Conservation (phyloP, 2,113 vertebrate species). For the Corythaeola cristata region DNA sequence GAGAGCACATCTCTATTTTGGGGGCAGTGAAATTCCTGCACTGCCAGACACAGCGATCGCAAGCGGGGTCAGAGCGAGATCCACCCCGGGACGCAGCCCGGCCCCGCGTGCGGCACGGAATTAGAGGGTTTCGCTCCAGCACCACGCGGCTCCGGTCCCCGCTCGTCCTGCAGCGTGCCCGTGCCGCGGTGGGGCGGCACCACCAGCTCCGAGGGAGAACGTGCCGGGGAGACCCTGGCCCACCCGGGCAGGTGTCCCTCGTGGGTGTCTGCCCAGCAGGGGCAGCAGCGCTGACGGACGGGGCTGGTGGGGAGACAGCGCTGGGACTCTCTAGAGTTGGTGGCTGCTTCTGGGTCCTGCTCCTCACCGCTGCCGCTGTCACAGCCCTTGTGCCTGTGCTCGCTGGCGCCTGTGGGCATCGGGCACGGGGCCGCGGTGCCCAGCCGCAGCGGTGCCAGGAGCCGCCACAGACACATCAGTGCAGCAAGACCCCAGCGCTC, state of each 20-base stretch:
- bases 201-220: fast-evolving
- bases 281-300: not conserved
- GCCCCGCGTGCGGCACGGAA: not conserved
- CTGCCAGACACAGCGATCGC: not conserved
- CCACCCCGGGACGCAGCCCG: not conserved
- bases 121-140: not conserved
- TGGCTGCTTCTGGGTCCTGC: not conserved
- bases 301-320: not conserved
- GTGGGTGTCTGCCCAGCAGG: fast-evolving
- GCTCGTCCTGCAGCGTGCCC: not conserved
- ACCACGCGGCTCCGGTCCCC: fast-evolving
- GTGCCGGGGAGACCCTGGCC: not conserved
- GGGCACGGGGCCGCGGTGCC: fast-evolving
- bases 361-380: not conserved
- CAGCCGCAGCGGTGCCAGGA: fast-evolving
- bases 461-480: fast-evolving
- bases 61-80: not conserved
- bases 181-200: fast-evolving
- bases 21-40: constrained; percentile 9
- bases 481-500: not conserved
- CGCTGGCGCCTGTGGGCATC: fast-evolving
- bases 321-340: not conserved
- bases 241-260: fast-evolving
- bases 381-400: fast-evolving
- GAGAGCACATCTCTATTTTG: constrained; percentile 32